Evolutionary conservation across 2,888 invertebrate genomes (phyloP).

Genomic region (Tholera decimalis): DNA sequence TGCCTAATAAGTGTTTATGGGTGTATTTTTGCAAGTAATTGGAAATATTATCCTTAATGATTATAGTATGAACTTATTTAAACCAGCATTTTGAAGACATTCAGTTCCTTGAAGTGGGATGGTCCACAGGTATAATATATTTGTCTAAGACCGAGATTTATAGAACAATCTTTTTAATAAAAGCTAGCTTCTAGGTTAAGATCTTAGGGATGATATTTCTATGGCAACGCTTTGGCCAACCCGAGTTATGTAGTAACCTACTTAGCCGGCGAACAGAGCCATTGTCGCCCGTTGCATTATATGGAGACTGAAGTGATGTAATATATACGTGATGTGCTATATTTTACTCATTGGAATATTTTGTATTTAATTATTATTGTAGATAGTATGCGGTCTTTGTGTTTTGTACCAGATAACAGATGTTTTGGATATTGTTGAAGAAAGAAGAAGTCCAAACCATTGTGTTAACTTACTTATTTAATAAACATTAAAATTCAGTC

Average conservation of each 20-base stretch:
- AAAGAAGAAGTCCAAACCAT: background rate
- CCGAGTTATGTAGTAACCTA: conserved; percentile 17
- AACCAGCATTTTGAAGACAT: background rate
- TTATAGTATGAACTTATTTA: background rate
- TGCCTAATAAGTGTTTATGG: conserved; percentile 40
- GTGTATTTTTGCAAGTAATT: conserved; percentile 9
- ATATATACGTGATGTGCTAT: conserved; percentile 79
- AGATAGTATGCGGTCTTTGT: conserved; percentile 42
- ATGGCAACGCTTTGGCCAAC: conserved; percentile 33
- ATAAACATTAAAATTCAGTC: background rate
- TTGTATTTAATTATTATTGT: conserved; percentile 71
- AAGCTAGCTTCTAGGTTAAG: background rate
- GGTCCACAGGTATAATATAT: background rate
- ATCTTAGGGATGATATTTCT: conserved; percentile 28
- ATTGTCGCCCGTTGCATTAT: conserved; percentile 62
- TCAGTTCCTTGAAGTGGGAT: background rate
- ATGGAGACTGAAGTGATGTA: conserved; percentile 84
- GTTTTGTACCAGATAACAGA: conserved; percentile 45
- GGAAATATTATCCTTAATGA: conserved; percentile 25
- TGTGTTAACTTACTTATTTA: background rate
- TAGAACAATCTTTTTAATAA: background rate
- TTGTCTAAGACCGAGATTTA: background rate
- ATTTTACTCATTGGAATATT: conserved; percentile 80
- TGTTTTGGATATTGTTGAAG: background rate
- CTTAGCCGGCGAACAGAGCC: conserved; percentile 40